These are phyloP conservation scores for Lypha dubia DNA, from an alignment of 2,888 invertebrate genomes.

Conservation along the genomic window DNA sequence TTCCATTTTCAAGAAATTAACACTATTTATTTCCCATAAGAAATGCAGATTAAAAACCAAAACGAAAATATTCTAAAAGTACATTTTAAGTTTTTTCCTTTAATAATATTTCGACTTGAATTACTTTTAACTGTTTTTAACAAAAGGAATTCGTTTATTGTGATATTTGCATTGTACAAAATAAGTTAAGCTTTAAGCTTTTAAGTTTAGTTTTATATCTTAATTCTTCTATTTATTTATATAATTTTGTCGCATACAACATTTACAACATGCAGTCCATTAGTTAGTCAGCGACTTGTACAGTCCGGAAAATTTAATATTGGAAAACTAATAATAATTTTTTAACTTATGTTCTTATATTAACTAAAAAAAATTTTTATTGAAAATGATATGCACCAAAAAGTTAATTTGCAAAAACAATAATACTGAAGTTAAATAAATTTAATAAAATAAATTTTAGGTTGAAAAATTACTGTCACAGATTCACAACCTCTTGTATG, in stretches of 20 bases:
- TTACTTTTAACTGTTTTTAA: not conserved
- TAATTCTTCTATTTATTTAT: not conserved
- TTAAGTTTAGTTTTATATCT: not conserved
- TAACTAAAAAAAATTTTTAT: too few species aligned
- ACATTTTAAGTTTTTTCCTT: not conserved
- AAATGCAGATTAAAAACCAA: not conserved
- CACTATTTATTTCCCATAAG: not conserved
- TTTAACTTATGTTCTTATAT: too few species aligned
- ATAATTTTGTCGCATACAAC: too few species aligned
- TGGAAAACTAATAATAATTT: too few species aligned
- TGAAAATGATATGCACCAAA: too few species aligned
- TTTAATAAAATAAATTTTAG: too few species aligned
- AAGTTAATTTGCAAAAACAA: too few species aligned
- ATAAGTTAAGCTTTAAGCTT: slow-evolving; percentile 21
- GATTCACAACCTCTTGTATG: too few species aligned
- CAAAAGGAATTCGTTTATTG: slow-evolving; percentile 10
- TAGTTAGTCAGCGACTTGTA: too few species aligned
- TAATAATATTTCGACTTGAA: not conserved
- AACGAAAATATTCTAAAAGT: slow-evolving; percentile 4
- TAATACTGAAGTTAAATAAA: too few species aligned
- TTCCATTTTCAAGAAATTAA: slow-evolving; percentile 16
- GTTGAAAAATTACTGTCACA: too few species aligned
- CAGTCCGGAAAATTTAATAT: too few species aligned
- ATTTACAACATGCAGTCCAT: not conserved
- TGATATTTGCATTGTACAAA: slow-evolving; percentile 29